Base-by-base conservation (phyloP, 2,888 invertebrate species). In the Cistogaster globosa region DNA sequence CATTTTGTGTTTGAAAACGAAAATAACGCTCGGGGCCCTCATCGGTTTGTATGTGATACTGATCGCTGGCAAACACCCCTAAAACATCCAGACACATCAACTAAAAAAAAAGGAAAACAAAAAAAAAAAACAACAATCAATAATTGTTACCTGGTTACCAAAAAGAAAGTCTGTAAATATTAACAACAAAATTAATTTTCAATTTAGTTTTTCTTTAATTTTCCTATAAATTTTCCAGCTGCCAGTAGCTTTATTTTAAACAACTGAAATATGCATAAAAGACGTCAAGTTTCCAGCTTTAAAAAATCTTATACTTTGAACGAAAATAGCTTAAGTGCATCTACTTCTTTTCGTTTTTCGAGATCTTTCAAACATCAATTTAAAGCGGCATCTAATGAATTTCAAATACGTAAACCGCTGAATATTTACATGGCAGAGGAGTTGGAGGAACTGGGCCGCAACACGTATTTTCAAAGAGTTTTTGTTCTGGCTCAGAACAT, bases 21-120 rank as follows among this genome's bases (percentile, higher is more conserved):
- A 97, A 97, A 93, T 96, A 97, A 72, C 97, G 94, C 91, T 97
- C 97, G 22, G 97, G 96, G n/a, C 97, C 97, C 92, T 97, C 97
- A 90, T 98, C 97, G 14, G 97, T 97, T 93, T 97, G 97, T 89
- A 97, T 97, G 93, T 98, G 97, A 93, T 97, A 97, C 93, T 97
- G 97, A 67, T 91, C 90, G 60, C 88, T 88, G 53, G 78, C 75
- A 6, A 53, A 71, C 60, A 67, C 71, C 57, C 65, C n/a, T 20
- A 60, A 22, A 51, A 82, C 67, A 65, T 79, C 74, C 60, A 85
- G 55, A 76, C 38, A 75, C 69, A 75, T 9, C 63, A 90, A 83
- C 90, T 91, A 88, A 20, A 88, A 87, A 53, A 12, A 83, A 9
- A 60, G 71, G 14, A 63, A 8, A 67, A 72, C 12, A 18, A 57